phyloP scores from a whole-genome alignment of 2,888 invertebrate species.

The Nymphalis urticae region DNA sequence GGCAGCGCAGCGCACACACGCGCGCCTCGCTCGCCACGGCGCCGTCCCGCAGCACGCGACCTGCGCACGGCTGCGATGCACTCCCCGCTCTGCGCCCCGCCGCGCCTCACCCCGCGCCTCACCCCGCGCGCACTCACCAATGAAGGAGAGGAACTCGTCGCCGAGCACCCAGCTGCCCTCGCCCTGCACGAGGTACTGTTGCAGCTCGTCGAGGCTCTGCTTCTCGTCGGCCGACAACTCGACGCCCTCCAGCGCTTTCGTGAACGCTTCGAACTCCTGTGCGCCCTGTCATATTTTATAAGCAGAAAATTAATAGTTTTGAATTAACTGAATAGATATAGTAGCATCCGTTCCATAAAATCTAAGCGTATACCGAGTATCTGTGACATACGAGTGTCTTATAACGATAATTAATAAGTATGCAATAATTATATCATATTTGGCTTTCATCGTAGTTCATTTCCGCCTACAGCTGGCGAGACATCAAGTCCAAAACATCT shows the following conservation, averaged over 20 bases:
- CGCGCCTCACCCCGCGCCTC: neutral
- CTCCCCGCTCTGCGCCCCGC: neutral
- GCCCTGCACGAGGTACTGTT: conserved; percentile 92
- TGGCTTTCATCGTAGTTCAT: neutral
- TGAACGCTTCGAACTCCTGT: conserved; percentile 87
- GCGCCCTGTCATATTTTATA: conserved; percentile 75
- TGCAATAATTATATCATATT: neutral
- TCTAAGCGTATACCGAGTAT: too few species aligned
- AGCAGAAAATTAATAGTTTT: neutral
- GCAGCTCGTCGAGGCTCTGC: conserved; percentile 89
- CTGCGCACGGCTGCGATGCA: conserved; percentile 7
- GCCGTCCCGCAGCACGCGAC: conserved; percentile 84
- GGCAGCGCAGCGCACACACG: conserved; percentile 85
- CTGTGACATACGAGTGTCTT: too few species aligned
- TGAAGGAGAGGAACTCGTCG: conserved; percentile 91
- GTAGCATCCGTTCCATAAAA: too few species aligned
- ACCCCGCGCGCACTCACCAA: conserved; percentile 76
- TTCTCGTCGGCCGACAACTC: conserved; percentile 88
- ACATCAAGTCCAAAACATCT: conserved; percentile 17
- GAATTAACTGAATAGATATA: too few species aligned
- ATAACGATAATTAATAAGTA: neutral
- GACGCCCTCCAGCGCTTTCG: conserved; percentile 84
- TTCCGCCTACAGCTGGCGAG: conserved; percentile 22
- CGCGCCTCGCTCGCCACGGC: conserved; percentile 82
- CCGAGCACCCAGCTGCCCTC: conserved; percentile 97